Conservation (phyloP, 2,113 vertebrate species). For the Indicator indicator region DNA sequence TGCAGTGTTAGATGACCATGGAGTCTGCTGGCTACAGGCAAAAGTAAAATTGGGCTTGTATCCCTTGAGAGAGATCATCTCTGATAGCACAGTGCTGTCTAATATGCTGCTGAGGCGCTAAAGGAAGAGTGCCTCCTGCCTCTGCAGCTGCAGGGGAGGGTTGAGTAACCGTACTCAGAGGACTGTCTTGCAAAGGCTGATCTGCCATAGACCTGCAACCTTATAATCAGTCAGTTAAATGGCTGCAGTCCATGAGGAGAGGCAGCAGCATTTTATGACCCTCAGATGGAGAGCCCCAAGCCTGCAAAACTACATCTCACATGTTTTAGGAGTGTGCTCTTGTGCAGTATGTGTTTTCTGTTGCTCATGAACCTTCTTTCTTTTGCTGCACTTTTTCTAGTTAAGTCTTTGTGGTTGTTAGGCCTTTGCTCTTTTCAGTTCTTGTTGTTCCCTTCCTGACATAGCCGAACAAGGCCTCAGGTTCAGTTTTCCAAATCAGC, state of each 20-base stretch:
- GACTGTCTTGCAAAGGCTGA: neutral
- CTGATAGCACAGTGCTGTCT: neutral
- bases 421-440: neutral
- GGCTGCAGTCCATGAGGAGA: neutral
- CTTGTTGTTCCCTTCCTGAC: neutral
- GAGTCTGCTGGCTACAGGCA: neutral
- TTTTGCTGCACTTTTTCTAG: neutral
- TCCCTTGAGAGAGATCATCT: neutral
- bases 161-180: neutral
- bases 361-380: neutral
- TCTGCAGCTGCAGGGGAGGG: neutral
- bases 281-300: neutral
- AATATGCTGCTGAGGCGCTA: neutral
- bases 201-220: neutral
- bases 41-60: neutral
- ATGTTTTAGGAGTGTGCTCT: neutral
- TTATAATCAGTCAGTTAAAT: neutral
- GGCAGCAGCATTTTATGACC: neutral
- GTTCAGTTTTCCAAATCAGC: constrained; percentile 38
- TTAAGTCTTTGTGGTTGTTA: neutral
- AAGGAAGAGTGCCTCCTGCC: neutral
- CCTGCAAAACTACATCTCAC: neutral
- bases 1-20: neutral
- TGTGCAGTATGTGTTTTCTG: neutral
- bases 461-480: neutral